Conservation (phyloP, 2,113 vertebrate genomes). For the Plecturocebus donacophilus region DNA sequence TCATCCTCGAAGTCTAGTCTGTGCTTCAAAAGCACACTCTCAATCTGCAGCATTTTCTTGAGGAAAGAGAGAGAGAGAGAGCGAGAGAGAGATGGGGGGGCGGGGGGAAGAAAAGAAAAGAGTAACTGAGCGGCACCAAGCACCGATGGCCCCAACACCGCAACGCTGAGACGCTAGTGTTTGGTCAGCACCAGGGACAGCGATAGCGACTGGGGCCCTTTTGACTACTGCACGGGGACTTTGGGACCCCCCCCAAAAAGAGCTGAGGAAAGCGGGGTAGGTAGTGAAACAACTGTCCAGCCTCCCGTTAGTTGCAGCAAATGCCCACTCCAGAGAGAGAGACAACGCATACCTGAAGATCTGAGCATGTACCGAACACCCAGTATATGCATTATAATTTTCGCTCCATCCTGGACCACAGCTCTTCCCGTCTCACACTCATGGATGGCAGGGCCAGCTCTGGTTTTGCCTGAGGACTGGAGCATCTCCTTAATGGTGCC, state of each 20-base stretch:
- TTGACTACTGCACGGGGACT: not conserved
- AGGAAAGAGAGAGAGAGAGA: not conserved
- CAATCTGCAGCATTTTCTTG: not conserved
- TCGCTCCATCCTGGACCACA: not conserved
- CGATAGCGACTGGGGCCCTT: accelerated
- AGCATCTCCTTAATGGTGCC: not conserved
- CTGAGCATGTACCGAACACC: not conserved
- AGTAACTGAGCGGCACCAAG: not conserved
- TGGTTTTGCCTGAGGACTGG: not conserved
- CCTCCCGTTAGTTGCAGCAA: not conserved
- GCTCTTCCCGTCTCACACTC: not conserved
- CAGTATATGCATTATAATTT: not conserved
- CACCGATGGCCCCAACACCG: not conserved
- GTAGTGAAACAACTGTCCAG: not conserved
- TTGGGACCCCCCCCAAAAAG: not conserved
- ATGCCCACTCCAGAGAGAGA: not conserved
- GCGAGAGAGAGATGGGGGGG: too few species aligned
- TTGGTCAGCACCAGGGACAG: constrained; percentile 60
- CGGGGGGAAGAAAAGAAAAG: not conserved
- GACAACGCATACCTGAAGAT: not conserved
- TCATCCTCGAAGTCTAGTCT: not conserved
- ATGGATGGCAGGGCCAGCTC: not conserved
- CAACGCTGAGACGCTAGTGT: accelerated
- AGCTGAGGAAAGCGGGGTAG: accelerated
- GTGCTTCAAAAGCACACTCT: not conserved